Evolutionary conservation across 1,140 invertebrate species (phyloP).

Genomic region (roundworm (Caenorhabditis elegans)): WBcel235 BX284602.5:13207001-13207500

Average conservation of each 20-base stretch:
- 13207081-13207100: slow-evolving; percentile 29
- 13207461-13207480: slow-evolving; percentile 22
- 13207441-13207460: slow-evolving; percentile 28
- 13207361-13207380: not conserved
- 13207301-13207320: not conserved
- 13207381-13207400: slow-evolving; percentile 18
- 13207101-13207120: slow-evolving; percentile 37
- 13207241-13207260: not conserved
- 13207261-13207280: slow-evolving; percentile 43
- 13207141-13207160: not conserved
- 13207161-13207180: not conserved
- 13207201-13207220: slow-evolving; percentile 1
- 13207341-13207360: slow-evolving; percentile 2
- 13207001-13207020: too few species aligned
- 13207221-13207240: slow-evolving; percentile 1
- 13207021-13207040: slow-evolving; percentile 39
- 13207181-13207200: not conserved
- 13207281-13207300: slow-evolving; percentile 15
- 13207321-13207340: not conserved
- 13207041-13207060: slow-evolving; percentile 38
- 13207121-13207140: slow-evolving; percentile 10
- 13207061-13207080: slow-evolving; percentile 27
- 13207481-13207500: too few species aligned
- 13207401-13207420: not conserved
- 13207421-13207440: not conserved